Percentiles rank a stretch among this genome's conserved stretches.
Conservation (phyloP, 2,113 vertebrate genomes). For the Dasyprocta punctata region DNA sequence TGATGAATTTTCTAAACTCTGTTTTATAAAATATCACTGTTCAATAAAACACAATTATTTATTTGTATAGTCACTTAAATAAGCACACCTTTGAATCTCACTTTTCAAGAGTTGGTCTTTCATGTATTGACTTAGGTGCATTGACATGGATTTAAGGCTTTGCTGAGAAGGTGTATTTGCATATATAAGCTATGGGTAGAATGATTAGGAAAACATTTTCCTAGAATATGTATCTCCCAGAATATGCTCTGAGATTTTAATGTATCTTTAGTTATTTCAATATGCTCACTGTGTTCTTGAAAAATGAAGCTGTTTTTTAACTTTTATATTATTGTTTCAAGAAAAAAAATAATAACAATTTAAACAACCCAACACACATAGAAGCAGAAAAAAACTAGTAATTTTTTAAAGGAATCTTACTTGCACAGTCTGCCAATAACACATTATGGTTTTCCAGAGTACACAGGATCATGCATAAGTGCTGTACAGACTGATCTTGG, state of each 20-base stretch:
- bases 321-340: background rate
- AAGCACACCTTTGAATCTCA: constrained; percentile 64
- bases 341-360: background rate
- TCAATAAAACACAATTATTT: constrained; percentile 45
- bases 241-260: constrained; percentile 1
- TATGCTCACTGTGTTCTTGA: background rate
- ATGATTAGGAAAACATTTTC: constrained; percentile 1
- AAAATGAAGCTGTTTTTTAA: constrained; percentile 11
- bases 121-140: constrained; percentile 60
- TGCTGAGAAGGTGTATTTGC: background rate
- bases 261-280: background rate
- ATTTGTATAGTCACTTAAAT: constrained; percentile 63
- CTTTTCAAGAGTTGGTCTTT: constrained; percentile 55
- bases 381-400: background rate
- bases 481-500: background rate
- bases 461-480: background rate
- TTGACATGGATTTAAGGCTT: background rate
- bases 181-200: background rate
- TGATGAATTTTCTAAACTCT: constrained; percentile 11
- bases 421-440: background rate
- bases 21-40: constrained; percentile 21
- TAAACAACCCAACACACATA: background rate
- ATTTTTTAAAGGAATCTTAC: background rate
- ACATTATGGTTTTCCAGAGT: background rate
- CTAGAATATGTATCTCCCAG: background rate